phyloP scores from a whole-genome alignment of 2,888 invertebrate genomes.

The Diplolepis rosae region DNA sequence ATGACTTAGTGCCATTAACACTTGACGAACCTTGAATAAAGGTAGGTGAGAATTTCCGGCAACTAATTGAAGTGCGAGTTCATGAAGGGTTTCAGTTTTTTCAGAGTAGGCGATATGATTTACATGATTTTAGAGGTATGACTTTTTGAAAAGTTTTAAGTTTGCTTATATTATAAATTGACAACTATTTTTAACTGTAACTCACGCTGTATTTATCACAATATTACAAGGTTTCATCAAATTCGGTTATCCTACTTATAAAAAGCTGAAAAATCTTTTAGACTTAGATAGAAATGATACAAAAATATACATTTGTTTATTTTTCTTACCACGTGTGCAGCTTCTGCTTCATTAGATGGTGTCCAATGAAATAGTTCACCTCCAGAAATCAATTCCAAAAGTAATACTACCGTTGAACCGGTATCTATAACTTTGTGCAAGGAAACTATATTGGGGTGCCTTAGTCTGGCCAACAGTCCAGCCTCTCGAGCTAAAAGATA shows the following conservation, averaged over 20 bases:
- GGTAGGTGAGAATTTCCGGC: conserved; percentile 11
- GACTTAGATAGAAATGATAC: not conserved
- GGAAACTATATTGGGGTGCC: conserved; percentile 79
- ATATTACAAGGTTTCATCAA: too few species aligned
- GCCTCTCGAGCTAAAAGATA: conserved; percentile 74
- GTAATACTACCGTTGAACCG: conserved; percentile 77
- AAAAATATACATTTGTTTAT: not conserved
- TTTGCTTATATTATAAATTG: too few species aligned
- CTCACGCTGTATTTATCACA: too few species aligned
- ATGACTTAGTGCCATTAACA: conserved; percentile 78
- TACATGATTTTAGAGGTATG: too few species aligned
- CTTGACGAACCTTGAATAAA: conserved; percentile 74
- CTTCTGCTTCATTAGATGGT: conserved; percentile 77
- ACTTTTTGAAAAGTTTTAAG: too few species aligned
- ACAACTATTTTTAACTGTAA: too few species aligned
- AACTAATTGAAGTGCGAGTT: too few species aligned
- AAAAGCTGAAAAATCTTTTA: too few species aligned
- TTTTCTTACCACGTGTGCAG: conserved; percentile 76
- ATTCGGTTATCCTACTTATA: too few species aligned
- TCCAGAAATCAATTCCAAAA: conserved; percentile 79
- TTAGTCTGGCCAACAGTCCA: conserved; percentile 76
- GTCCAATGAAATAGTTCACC: conserved; percentile 80
- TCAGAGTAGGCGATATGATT: too few species aligned
- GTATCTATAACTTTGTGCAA: conserved; percentile 79
- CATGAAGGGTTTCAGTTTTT: too few species aligned